Evolutionary conservation across 23 tunicate species (phyloP).

Genomic region (Styela plicata): DNA sequence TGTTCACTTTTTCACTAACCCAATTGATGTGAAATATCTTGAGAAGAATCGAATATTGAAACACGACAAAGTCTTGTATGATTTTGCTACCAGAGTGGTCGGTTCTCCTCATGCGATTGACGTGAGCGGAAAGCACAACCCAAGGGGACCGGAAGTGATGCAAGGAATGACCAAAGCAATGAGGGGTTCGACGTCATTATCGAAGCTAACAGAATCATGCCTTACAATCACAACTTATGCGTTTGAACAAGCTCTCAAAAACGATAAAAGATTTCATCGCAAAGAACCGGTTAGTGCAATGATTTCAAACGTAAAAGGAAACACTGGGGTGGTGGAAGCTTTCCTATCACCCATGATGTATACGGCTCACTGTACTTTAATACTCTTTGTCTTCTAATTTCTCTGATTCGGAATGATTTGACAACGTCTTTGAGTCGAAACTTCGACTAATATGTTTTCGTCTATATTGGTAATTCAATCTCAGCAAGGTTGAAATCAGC

Average conservation of each 20-base stretch:
- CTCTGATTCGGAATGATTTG: too few relatives aligned
- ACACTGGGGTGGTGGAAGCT: too few relatives aligned
- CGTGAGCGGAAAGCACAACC: neutral
- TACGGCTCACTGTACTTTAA: too few relatives aligned
- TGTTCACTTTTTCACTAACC: constrained; percentile 24
- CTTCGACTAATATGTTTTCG: too few relatives aligned
- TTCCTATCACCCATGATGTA: too few relatives aligned
- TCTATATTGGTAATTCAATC: too few relatives aligned
- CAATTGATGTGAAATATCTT: neutral
- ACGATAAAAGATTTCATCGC: neutral
- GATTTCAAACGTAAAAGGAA: too few relatives aligned
- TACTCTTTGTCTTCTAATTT: too few relatives aligned
- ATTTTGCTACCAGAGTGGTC: constrained; percentile 11
- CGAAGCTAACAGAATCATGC: constrained; percentile 17
- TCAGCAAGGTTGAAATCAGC: too few relatives aligned
- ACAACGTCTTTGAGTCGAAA: too few relatives aligned
- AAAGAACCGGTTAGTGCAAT: constrained; percentile 2
- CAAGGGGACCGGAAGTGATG: constrained; percentile 18
- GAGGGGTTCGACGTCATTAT: neutral
- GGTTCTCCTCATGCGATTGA: constrained; percentile 21
- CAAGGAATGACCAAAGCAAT: constrained; percentile 1
- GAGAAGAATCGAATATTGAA: constrained; percentile 11
- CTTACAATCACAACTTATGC: neutral
- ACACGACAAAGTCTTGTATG: constrained; percentile 3
- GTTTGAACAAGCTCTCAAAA: neutral